These are phyloP conservation scores for Ciona savignyi DNA, from an alignment of 23 tunicate genomes.

Conservation along the genomic window DNA sequence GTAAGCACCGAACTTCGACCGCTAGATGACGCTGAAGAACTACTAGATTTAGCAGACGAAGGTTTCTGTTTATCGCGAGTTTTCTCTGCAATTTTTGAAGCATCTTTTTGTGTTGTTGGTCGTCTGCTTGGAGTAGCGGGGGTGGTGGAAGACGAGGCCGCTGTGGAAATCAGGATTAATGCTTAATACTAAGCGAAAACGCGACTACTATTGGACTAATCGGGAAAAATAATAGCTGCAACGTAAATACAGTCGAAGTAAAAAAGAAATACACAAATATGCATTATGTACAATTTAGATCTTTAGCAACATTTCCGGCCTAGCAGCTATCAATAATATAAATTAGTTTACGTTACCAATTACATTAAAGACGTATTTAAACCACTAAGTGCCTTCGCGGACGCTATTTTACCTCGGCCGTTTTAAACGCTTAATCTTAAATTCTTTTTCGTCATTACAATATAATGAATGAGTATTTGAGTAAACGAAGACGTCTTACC, in stretches of 20 bases:
- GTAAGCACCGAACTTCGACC: constrained; percentile 9
- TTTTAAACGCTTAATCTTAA: too few relatives aligned
- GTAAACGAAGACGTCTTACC: not conserved
- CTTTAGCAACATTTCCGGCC: too few relatives aligned
- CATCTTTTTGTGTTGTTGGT: constrained; percentile 3
- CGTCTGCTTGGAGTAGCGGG: not conserved
- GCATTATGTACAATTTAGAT: too few relatives aligned
- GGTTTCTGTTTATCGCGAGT: constrained; percentile 11
- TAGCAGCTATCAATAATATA: too few relatives aligned
- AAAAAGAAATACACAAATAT: not conserved
- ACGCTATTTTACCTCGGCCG: not conserved
- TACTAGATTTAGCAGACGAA: constrained; percentile 4
- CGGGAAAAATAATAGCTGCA: too few relatives aligned
- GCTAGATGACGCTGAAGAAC: constrained; percentile 19
- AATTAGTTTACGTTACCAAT: too few relatives aligned
- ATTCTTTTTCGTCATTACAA: too few relatives aligned
- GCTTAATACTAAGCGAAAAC: too few relatives aligned
- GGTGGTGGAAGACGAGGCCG: not conserved
- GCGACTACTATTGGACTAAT: too few relatives aligned
- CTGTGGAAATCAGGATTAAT: too few relatives aligned
- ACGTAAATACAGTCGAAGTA: not conserved
- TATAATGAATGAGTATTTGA: too few relatives aligned
- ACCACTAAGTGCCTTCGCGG: not conserved
- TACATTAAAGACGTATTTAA: too few relatives aligned
- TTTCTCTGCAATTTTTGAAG: constrained; percentile 4